Conservation (phyloP, 2,113 vertebrate genomes). For the Zapus hudsonius region DNA sequence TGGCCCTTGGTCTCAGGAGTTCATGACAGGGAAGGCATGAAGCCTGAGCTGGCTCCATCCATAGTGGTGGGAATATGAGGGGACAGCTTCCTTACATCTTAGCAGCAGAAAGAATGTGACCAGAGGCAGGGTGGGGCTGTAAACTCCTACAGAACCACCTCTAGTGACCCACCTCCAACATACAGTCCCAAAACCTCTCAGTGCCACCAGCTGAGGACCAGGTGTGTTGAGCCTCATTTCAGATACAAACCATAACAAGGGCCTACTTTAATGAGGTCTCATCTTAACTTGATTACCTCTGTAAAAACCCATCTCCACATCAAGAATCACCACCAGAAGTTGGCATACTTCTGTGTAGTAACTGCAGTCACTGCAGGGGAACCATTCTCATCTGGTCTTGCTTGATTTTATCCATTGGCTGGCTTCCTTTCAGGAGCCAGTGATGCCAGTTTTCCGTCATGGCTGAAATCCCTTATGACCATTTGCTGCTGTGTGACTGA, state of each 20-base stretch:
- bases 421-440: slow-evolving; percentile 76
- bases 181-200: not conserved
- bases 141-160: not conserved
- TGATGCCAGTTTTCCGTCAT: slow-evolving; percentile 87
- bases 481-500: slow-evolving; percentile 94
- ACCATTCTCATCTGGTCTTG: fast-evolving
- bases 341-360: not conserved
- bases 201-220: not conserved
- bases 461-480: slow-evolving; percentile 95
- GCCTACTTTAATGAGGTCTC: not conserved
- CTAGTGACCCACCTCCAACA: not conserved
- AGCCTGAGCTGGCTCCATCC: not conserved
- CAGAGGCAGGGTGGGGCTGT: not conserved
- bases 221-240: not conserved
- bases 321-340: not conserved
- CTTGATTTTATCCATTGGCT: not conserved
- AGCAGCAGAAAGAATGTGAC: too few species aligned
- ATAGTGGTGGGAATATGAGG: not conserved
- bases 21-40: not conserved
- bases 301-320: not conserved
- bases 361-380: not conserved
- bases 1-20: not conserved
- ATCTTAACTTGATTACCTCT: not conserved
- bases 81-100: too few species aligned
- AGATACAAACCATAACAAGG: not conserved